Percentiles rank a stretch among this genome's conserved stretches.
These are phyloP conservation scores for Pseudomyrmex flavicornis DNA, from an alignment of 1,140 invertebrate genomes.

Conservation along the genomic window DNA sequence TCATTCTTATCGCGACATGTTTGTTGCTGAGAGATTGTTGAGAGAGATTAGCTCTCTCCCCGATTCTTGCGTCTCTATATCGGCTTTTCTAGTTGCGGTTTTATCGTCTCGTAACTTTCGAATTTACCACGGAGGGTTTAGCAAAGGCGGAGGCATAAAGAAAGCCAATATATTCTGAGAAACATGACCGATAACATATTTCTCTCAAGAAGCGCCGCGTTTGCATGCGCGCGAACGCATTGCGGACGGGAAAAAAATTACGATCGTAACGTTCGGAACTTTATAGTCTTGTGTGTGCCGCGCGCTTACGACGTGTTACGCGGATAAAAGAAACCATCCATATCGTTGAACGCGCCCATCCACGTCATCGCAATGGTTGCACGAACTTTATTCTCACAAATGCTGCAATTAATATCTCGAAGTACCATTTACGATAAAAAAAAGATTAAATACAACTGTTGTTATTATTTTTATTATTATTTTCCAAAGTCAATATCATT, in stretches of 20 bases:
- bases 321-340: slow-evolving; percentile 41
- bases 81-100: neutral
- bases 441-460: neutral
- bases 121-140: slow-evolving; percentile 40
- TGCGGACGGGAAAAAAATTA: slow-evolving; percentile 23
- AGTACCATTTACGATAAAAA: neutral
- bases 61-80: neutral
- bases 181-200: slow-evolving; percentile 55
- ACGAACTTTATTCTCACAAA: neutral
- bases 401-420: too few relatives aligned
- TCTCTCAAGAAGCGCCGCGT: slow-evolving; percentile 47
- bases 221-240: slow-evolving; percentile 21
- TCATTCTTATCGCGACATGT: neutral
- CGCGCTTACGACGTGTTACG: neutral
- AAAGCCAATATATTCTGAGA: slow-evolving; percentile 17
- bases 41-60: neutral
- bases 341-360: slow-evolving; percentile 13
- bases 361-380: neutral
- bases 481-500: neutral
- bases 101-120: slow-evolving; percentile 31
- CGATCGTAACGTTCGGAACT: slow-evolving; percentile 46
- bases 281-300: slow-evolving; percentile 33
- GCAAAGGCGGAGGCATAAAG: slow-evolving; percentile 25
- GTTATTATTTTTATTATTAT: too few relatives aligned
- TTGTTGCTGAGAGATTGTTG: neutral